Conservation (phyloP, 2,113 vertebrate species). For the Datnioides undecimradiatus region DNA sequence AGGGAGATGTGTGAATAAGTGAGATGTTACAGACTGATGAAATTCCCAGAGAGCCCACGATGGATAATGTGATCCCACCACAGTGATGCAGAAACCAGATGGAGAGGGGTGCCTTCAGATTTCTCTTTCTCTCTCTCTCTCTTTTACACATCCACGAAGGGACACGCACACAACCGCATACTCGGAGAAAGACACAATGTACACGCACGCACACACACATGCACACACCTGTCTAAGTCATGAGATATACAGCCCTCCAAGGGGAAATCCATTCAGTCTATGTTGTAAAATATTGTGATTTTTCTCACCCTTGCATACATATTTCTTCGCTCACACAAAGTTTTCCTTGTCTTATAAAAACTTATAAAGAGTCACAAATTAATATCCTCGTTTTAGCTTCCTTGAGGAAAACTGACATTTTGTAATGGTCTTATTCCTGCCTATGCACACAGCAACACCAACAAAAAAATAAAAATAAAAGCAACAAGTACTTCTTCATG, state of each 20-base stretch:
- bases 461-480: no score
- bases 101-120: constrained; percentile 58
- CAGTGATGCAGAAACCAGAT: constrained; percentile 83
- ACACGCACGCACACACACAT: constrained; percentile 50
- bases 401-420: not conserved
- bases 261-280: constrained; percentile 71
- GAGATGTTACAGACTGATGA: constrained; percentile 84
- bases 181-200: constrained; percentile 19
- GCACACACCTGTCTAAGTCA: constrained; percentile 68
- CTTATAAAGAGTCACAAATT: constrained; percentile 23
- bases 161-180: constrained; percentile 31
- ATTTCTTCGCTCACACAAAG: constrained; percentile 40
- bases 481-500: not conserved
- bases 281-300: constrained; percentile 73
- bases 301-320: constrained; percentile 59
- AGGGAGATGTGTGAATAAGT: constrained; percentile 81
- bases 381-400: not conserved
- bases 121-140: constrained; percentile 46
- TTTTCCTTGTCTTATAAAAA: constrained; percentile 55
- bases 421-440: not conserved
- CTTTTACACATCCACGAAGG: constrained; percentile 34
- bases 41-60: constrained; percentile 81
- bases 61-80: constrained; percentile 76
- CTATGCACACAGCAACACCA: no score
- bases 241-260: constrained; percentile 66